phyloP scores from a whole-genome alignment of 1,140 invertebrate species.

The Conus betulinus region DNA sequence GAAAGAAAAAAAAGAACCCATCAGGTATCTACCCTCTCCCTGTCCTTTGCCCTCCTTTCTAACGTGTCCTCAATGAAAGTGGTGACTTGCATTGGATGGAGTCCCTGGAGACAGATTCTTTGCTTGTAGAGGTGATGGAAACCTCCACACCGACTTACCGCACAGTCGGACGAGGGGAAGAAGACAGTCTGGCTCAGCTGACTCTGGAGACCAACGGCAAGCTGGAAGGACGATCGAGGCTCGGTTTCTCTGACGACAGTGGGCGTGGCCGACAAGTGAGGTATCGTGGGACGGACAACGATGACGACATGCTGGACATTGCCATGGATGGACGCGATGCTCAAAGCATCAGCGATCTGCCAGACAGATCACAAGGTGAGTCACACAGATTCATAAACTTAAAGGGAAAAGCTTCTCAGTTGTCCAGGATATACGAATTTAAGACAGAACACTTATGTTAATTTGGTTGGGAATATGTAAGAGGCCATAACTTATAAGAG shows the following conservation, averaged over 20 bases:
- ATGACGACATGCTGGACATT: conserved; percentile 43
- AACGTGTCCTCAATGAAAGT: background rate
- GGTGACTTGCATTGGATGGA: background rate
- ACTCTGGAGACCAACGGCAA: background rate
- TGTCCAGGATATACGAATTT: too few species aligned
- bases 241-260: background rate
- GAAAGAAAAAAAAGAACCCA: too few species aligned
- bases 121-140: conserved; percentile 46
- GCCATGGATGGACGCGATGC: conserved; percentile 47
- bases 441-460: too few species aligned
- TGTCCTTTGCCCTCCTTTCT: background rate
- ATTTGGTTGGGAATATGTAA: too few species aligned
- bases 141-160: conserved; percentile 18
- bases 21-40: background rate
- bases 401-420: too few species aligned
- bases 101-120: conserved; percentile 33
- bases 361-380: conserved; percentile 23
- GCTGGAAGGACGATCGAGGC: background rate
- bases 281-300: conserved; percentile 23
- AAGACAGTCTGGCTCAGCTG: background rate
- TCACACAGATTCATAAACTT: too few species aligned
- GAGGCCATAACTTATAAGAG: too few species aligned
- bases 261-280: background rate
- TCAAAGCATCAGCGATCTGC: conserved; percentile 23
- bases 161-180: background rate